phyloP scores from a whole-genome alignment of 2,113 vertebrate genomes.

The Pipra filicauda region DNA sequence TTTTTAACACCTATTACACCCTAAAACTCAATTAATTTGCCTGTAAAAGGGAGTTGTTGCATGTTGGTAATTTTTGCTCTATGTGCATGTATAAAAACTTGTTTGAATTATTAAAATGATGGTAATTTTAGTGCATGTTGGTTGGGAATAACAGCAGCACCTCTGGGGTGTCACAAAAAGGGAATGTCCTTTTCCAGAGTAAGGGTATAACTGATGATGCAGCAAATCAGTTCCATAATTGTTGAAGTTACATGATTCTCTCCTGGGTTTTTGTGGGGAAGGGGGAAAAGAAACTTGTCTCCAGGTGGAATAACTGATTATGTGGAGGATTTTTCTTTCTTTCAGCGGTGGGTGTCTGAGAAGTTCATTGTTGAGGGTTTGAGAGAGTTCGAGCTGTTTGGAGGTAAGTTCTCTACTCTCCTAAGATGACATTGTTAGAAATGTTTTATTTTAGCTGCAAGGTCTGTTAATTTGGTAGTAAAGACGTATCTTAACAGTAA shows the following conservation, averaged over 20 bases:
- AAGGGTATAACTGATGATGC: neutral
- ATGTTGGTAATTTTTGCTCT: neutral
- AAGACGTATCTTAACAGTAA: neutral
- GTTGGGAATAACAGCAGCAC: neutral
- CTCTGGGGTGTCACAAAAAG: neutral
- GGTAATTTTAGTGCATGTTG: neutral
- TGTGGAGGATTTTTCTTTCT: constrained; percentile 45
- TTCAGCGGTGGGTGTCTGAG: constrained; percentile 97
- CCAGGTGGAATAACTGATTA: constrained; percentile 40
- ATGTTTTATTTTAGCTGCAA: neutral
- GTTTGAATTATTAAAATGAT: neutral
- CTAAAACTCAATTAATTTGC: neutral
- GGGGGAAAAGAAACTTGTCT: neutral
- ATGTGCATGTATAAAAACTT: neutral
- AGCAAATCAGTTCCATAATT: neutral
- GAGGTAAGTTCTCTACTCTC: constrained; percentile 81
- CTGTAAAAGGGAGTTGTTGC: neutral
- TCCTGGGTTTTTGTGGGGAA: neutral
- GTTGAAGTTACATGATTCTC: neutral
- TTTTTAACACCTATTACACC: neutral
- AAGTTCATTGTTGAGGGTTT: constrained; percentile 98
- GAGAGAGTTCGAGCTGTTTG: constrained; percentile 95
- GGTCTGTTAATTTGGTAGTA: neutral
- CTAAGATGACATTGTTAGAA: neutral
- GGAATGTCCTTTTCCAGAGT: neutral